Evolutionary conservation across 2,888 invertebrate species (phyloP).

Genomic region (Aelia acuminata): DNA sequence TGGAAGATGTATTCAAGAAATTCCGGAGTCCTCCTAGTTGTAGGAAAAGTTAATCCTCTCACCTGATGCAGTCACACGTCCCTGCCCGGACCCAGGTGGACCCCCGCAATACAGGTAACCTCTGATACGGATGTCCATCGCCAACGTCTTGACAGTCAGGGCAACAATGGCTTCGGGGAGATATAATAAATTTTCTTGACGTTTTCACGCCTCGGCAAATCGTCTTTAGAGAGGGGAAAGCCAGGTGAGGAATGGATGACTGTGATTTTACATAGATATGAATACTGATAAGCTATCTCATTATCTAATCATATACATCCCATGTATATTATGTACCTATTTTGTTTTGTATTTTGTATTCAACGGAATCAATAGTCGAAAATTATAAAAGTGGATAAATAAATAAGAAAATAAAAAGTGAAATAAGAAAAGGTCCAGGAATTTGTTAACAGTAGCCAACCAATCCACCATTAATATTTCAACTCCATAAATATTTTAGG

Average conservation of each 20-base stretch:
- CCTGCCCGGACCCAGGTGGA: constrained; percentile 24
- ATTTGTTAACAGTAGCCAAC: too few relatives aligned
- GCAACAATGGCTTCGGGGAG: background rate
- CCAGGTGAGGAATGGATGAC: background rate
- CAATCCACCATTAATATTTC: too few relatives aligned
- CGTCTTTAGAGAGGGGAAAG: background rate
- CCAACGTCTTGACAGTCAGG: constrained; percentile 11
- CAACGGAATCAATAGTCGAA: too few relatives aligned
- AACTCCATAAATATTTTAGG: too few relatives aligned
- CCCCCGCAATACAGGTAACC: constrained; percentile 28
- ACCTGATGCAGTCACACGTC: constrained; percentile 20
- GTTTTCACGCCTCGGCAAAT: background rate
- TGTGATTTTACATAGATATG: background rate
- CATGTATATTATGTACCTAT: too few relatives aligned
- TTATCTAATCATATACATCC: background rate
- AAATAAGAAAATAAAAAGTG: too few relatives aligned
- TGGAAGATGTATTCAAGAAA: constrained; percentile 23
- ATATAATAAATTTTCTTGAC: constrained; percentile 18
- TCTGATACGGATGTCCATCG: background rate
- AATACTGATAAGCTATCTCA: background rate
- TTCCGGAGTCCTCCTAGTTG: background rate
- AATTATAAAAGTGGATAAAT: too few relatives aligned
- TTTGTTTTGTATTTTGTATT: too few relatives aligned
- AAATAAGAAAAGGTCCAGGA: too few relatives aligned
- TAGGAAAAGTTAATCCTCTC: constrained; percentile 19